These are phyloP conservation scores for Lasioglossum calceatum DNA, from an alignment of 2,888 invertebrate genomes.

Conservation along the genomic window DNA sequence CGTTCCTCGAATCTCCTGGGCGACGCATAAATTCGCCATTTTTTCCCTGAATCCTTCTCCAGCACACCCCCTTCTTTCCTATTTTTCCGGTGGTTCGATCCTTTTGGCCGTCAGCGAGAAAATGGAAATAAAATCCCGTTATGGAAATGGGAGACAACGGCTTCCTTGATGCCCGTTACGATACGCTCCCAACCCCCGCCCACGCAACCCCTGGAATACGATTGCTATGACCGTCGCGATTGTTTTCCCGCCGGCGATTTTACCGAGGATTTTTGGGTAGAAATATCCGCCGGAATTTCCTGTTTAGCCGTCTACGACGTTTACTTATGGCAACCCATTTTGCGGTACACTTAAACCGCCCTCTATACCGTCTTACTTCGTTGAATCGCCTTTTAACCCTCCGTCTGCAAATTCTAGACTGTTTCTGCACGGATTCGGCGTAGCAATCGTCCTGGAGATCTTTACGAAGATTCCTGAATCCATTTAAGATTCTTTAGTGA, in stretches of 20 bases:
- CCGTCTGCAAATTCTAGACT: not conserved
- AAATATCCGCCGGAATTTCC: constrained; percentile 19
- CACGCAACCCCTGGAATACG: constrained; percentile 9
- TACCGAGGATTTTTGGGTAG: not conserved
- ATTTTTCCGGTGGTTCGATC: constrained; percentile 17
- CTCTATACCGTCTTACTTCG: not conserved
- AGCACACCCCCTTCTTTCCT: not conserved
- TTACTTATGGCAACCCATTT: not conserved
- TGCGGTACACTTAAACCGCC: not conserved
- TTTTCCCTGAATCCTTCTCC: constrained; percentile 9
- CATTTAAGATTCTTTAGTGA: too few species aligned
- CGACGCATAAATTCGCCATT: constrained; percentile 62
- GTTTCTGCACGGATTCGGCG: not conserved
- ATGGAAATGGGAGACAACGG: constrained; percentile 73
- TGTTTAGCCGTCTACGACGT: constrained; percentile 8
- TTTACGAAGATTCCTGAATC: not conserved
- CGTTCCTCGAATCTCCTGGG: constrained; percentile 21
- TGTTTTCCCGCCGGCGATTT: constrained; percentile 29
- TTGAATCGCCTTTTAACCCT: not conserved
- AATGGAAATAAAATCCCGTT: constrained; percentile 79
- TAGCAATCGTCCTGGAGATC: not conserved
- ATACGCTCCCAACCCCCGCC: constrained; percentile 42
- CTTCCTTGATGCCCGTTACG: constrained; percentile 64
- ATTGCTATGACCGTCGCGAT: constrained; percentile 40
- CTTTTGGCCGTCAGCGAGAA: constrained; percentile 54